Base-by-base conservation (phyloP, 2,797 vertebrate species). In the Phataginus tricuspis region DNA sequence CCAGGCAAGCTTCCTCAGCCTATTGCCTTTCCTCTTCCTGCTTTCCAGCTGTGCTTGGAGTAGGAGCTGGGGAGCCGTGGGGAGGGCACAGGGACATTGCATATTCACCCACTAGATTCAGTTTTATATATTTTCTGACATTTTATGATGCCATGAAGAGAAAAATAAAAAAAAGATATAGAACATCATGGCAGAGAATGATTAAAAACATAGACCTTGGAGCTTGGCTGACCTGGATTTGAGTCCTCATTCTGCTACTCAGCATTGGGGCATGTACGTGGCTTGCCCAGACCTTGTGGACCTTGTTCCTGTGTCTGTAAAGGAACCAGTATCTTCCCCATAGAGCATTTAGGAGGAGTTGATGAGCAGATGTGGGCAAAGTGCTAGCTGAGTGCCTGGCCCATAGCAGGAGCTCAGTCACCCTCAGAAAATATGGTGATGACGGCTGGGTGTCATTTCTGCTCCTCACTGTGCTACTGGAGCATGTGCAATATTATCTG, bases 31-130 rank as follows among this genome's bases (percentile, higher is more conserved):
- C 39, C 74, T 86, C 31, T 74, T 87, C 42, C 27, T 90, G 45
- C 61, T 61, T 85, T 87, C 90, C 88, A 72, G 74, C 87, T 90
- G 75, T 25, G 74, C 82, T 55, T 84, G 78, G 59, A 72, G 45
- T 59, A 27, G 27, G 69, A 53, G 55, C 21, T 5, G 34, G 16
- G 84, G 61, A 94, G 78, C 49, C 15, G 0, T 10, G 14, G 90
- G 31, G 72, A 88, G 27, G 77, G 42, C 88, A 15, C 71, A 93
- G 23, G 21, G 29, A 29, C 68, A 72, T 94, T 87, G 89, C 23
- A 23, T 79, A 63, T 66, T 45, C 82, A 93, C 23, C 2, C 21
- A 18, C 42, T 72, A 14, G 14, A 25, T 71, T 84, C 11, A 34
- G 5, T 82, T 10, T 82, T 10, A 15, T 14, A 0, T 63, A 9